phyloP scores from a whole-genome alignment of 2,113 vertebrate genomes.

The Anolis carolinensis region DNA sequence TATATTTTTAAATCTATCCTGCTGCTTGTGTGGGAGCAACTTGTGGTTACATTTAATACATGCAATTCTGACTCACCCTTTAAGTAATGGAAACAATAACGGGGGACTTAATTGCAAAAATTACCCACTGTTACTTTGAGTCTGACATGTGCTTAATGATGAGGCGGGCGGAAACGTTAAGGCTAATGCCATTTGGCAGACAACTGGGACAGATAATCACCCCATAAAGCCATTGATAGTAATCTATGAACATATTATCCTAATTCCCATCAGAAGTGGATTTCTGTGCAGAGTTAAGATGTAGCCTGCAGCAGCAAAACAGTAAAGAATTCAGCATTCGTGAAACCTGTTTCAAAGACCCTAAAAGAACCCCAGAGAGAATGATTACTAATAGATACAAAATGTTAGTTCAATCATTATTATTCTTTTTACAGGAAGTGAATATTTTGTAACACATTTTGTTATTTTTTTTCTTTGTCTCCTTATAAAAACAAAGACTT shows the following conservation, averaged over 20 bases:
- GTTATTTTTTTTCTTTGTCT: background rate
- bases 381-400: background rate
- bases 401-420: background rate
- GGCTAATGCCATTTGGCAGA: slow-evolving; percentile 74
- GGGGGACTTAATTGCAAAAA: slow-evolving; percentile 82
- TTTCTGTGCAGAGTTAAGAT: slow-evolving; percentile 30
- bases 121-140: slow-evolving; percentile 75
- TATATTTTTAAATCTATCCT: slow-evolving; percentile 12
- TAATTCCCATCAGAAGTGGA: slow-evolving; percentile 63
- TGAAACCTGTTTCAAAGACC: background rate
- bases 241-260: slow-evolving; percentile 55
- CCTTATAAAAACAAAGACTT: rapidly evolving
- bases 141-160: slow-evolving; percentile 81
- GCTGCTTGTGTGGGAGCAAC: slow-evolving; percentile 48
- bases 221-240: slow-evolving; percentile 58
- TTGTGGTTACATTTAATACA: slow-evolving; percentile 75
- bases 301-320: slow-evolving; percentile 16
- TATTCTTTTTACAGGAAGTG: background rate
- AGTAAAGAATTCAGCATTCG: slow-evolving; percentile 1
- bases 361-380: background rate
- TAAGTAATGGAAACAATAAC: slow-evolving; percentile 86
- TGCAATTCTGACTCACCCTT: slow-evolving; percentile 75
- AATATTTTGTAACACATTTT: background rate
- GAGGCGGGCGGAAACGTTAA: slow-evolving; percentile 75
- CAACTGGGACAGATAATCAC: slow-evolving; percentile 72